These are phyloP conservation scores for Entomobrya multifasciata DNA, from an alignment of 2,888 invertebrate species.

Conservation along the genomic window DNA sequence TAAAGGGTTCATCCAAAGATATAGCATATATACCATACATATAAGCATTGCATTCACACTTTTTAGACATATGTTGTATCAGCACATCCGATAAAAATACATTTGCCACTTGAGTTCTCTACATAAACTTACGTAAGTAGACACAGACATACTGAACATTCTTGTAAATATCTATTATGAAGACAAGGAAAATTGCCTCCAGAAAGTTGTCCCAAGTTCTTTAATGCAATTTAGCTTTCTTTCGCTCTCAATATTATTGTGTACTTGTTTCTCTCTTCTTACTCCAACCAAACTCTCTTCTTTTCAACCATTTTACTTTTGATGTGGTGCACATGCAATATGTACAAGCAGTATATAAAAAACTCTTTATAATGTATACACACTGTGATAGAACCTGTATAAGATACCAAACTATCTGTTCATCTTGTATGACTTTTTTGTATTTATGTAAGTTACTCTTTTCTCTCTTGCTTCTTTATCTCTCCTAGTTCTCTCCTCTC, in stretches of 20 bases:
- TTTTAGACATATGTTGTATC: too few species aligned
- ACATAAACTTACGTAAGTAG: neutral
- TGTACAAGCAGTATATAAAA: slow-evolving; percentile 11
- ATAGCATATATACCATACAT: neutral
- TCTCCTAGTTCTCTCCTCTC: neutral
- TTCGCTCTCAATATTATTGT: slow-evolving; percentile 49
- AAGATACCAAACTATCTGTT: neutral
- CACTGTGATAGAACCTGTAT: neutral
- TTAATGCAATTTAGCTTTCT: slow-evolving; percentile 66
- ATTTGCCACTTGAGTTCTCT: neutral
- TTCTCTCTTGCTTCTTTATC: neutral
- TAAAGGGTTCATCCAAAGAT: neutral
- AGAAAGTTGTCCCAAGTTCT: slow-evolving; percentile 69
- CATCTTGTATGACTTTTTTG: slow-evolving; percentile 26
- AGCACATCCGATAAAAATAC: too few species aligned
- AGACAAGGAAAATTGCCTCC: slow-evolving; percentile 61
- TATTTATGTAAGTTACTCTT: slow-evolving; percentile 22
- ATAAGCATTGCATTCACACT: too few species aligned
- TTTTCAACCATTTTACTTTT: slow-evolving; percentile 46
- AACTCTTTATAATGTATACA: slow-evolving; percentile 14
- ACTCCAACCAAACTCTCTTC: slow-evolving; percentile 55
- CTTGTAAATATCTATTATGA: slow-evolving; percentile 63
- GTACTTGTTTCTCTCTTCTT: slow-evolving; percentile 48
- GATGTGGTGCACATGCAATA: slow-evolving; percentile 4
- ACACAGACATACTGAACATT: neutral